Conservation (phyloP, 2,888 invertebrate species). For the Apodemia hepburni region DNA sequence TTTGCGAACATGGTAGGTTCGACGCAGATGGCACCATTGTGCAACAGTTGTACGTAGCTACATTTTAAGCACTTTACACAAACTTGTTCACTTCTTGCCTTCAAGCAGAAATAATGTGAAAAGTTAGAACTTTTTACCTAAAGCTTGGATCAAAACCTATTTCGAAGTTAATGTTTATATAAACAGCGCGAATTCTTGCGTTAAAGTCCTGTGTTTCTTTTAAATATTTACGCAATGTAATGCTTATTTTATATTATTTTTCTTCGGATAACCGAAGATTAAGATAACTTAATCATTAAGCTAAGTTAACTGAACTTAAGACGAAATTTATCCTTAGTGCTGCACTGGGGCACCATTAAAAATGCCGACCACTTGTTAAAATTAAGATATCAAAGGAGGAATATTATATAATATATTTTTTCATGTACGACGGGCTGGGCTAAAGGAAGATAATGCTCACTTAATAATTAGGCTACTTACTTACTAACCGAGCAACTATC, state of each 20-base stretch:
- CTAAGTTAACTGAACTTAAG: too few relatives aligned
- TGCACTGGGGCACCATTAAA: too few relatives aligned
- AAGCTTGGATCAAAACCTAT: not conserved
- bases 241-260: not conserved
- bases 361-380: too few relatives aligned
- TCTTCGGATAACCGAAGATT: too few relatives aligned
- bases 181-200: not conserved
- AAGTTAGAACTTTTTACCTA: conserved; percentile 29
- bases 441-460: too few relatives aligned
- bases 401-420: too few relatives aligned
- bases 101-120: conserved; percentile 54
- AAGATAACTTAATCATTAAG: too few relatives aligned
- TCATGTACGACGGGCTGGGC: too few relatives aligned
- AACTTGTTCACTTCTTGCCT: conserved; percentile 50
- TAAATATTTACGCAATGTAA: not conserved
- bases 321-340: too few relatives aligned
- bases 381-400: too few relatives aligned
- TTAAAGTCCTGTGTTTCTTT: not conserved
- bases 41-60: conserved; percentile 45
- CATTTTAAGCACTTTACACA: conserved; percentile 52
- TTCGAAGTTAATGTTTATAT: not conserved
- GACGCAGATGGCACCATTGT: conserved; percentile 46
- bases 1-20: not conserved
- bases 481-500: too few relatives aligned
- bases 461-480: too few relatives aligned